Base-by-base conservation (phyloP, 2,888 invertebrate genomes). In the Agonopterix subpropinquella region DNA sequence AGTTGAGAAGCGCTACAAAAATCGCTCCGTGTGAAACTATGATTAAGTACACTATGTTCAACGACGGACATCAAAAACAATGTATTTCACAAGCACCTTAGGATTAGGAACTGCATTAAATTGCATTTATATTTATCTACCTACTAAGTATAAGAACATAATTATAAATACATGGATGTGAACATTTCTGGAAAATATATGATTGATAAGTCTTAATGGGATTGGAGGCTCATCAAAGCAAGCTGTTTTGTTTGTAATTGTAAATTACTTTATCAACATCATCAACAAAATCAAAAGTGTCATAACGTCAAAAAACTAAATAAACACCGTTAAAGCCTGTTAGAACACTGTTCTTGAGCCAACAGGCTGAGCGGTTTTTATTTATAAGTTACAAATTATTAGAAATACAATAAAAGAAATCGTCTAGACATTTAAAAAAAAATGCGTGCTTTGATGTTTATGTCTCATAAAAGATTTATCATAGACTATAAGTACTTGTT, bases 331-430 rank as follows among this genome's bases (percentile, higher is more conserved):
- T 64, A 59, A 62, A 67, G 79, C 77, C 85, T 85, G 85, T 77
- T 78, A 79, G 85, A 85, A 84, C 83, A 47, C 54, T 49, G 85
- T 85, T 86, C 86, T 82, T 84, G 87, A 87, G 86, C 88, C 86
- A 80, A 67, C 85, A 84, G 81, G 80, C 76, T 77, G 68, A 64
- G 62, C 65, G 77, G 82, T 79, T 79, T 83, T 84, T 82, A 77
- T 56, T 39, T n/a, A n/a, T 39, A 39, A 39, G n/a, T 37, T 9
- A 39, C 39, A 39, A 39, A 39, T n/a, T 28, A 5, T 28, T 28
- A 28, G 5, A 28, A 28, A 28, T 28, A 28, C n/a, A 39, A 39
- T 39, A n/a, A 9, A 39, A n/a, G 4, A 39, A n/a, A 8, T n/a
- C 3, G 10, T n/a, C 4, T 9, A 39, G 9, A 4, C n/a, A 10